These are phyloP conservation scores for Urosaurus nigricauda DNA, from an alignment of 2,797 vertebrate genomes.

Conservation along the genomic window DNA sequence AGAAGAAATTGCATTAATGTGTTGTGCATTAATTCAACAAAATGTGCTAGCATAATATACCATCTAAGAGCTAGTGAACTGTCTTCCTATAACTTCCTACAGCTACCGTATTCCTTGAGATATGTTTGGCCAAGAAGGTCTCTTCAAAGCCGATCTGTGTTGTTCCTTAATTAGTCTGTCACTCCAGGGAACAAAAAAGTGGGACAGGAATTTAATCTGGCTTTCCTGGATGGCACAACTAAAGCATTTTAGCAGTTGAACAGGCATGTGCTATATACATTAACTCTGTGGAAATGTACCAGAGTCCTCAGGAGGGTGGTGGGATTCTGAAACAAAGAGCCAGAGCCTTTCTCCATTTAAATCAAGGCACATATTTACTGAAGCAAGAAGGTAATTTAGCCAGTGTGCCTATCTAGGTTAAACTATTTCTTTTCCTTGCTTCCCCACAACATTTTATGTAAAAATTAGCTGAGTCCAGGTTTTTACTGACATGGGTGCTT, in stretches of 20 bases:
- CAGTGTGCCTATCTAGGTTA: background rate
- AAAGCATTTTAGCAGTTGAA: conserved; percentile 56
- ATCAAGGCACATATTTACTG: background rate
- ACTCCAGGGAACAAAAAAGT: conserved; percentile 49
- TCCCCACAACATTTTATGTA: background rate
- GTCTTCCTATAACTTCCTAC: conserved; percentile 55
- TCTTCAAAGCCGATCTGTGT: conserved; percentile 60
- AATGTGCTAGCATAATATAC: conserved; percentile 47
- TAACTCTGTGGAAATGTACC: conserved; percentile 29
- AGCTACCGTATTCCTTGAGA: conserved; percentile 55
- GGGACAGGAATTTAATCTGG: conserved; percentile 59
- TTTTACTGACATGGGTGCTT: background rate
- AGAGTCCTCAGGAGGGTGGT: background rate
- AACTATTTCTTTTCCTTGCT: background rate
- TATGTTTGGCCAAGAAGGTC: conserved; percentile 55
- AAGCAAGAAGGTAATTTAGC: background rate
- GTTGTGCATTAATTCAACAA: conserved; percentile 57
- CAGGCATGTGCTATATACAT: conserved; percentile 37
- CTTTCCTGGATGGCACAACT: conserved; percentile 62
- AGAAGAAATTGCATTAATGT: conserved; percentile 60
- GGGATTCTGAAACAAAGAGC: background rate
- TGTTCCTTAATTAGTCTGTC: conserved; percentile 53
- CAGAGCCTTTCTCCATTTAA: background rate
- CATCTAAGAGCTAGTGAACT: conserved; percentile 44
- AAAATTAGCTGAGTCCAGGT: background rate